Conservation (phyloP, 2,113 vertebrate genomes). For the Ptilonorhynchus violaceus region DNA sequence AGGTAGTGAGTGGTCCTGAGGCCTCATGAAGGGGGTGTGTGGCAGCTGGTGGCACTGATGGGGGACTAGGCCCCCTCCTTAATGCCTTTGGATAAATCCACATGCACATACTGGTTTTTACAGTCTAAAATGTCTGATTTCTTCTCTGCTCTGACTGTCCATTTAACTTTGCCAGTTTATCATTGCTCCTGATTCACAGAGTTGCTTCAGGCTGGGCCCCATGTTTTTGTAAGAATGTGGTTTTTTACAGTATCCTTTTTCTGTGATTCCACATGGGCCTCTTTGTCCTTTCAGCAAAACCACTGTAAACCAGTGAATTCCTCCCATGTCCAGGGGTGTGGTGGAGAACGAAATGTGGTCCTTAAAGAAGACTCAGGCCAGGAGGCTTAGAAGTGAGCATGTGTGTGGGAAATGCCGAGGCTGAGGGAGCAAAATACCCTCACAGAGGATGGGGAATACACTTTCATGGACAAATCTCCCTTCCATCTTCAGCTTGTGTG, state of each 20-base stretch:
- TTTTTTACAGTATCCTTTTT: background rate
- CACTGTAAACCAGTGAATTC: background rate
- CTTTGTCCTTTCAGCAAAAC: background rate
- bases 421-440: background rate
- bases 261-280: background rate
- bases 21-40: background rate
- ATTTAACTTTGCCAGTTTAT: background rate
- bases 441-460: background rate
- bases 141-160: background rate
- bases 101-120: fast-evolving
- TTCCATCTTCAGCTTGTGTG: fast-evolving
- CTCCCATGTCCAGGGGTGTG: no score
- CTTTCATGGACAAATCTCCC: background rate
- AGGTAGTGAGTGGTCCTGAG: background rate
- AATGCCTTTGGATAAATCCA: background rate
- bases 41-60: background rate
- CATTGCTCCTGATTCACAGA: background rate
- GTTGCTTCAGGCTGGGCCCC: background rate
- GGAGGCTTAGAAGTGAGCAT: background rate
- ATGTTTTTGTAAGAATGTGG: background rate
- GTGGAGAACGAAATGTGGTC: background rate
- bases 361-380: background rate
- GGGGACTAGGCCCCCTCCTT: background rate
- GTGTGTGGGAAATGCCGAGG: background rate
- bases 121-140: background rate